Conservation (phyloP, 2,888 invertebrate species). For the Oasisia sp. region DNA sequence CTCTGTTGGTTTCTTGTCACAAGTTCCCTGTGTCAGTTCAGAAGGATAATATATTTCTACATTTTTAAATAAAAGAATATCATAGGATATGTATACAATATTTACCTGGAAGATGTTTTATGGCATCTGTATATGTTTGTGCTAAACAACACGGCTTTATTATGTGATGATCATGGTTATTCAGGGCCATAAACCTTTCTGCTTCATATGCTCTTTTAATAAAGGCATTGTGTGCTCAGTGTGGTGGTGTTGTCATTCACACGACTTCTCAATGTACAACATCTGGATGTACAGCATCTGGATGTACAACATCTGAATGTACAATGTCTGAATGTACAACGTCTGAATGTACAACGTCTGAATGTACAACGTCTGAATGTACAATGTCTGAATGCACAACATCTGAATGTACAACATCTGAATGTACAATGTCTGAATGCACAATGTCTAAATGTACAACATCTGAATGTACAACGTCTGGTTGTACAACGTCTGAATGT, state of each 20-base stretch:
- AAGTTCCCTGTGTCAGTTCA: background rate
- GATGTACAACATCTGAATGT: too few relatives aligned
- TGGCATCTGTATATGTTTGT: background rate
- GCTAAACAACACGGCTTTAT: background rate
- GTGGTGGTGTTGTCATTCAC: background rate
- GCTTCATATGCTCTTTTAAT: background rate
- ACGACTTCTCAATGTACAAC: background rate
- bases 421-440: too few relatives aligned
- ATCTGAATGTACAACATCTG: too few relatives aligned
- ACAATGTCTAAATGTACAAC: too few relatives aligned
- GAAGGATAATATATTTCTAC: constrained; percentile 6
- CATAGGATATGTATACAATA: background rate
- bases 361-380: too few relatives aligned
- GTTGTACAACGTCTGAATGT: too few relatives aligned
- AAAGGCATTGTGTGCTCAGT: background rate
- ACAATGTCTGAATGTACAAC: too few relatives aligned
- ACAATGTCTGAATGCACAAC: too few relatives aligned
- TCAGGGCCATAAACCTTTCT: background rate
- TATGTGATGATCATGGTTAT: background rate
- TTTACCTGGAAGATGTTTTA: background rate
- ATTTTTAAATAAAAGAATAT: background rate
- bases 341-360: too few relatives aligned
- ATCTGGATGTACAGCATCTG: background rate
- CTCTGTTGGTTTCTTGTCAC: background rate
- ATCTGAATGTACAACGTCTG: too few relatives aligned